Evolutionary conservation across 2,888 invertebrate genomes (phyloP).

Genomic region (Kuschelorhynchus macadamiae): DNA sequence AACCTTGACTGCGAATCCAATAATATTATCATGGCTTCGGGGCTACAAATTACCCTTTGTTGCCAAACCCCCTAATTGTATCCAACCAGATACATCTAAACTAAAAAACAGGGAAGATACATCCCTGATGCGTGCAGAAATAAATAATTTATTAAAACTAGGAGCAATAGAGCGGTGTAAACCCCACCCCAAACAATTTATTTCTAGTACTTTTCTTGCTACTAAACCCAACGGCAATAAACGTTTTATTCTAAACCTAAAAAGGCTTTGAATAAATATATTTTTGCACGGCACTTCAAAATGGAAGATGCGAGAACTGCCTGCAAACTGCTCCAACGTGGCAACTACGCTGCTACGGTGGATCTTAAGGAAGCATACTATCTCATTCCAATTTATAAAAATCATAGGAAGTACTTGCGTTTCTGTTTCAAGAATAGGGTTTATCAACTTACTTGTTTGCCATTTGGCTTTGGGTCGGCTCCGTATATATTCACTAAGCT

Average conservation of each 20-base stretch:
- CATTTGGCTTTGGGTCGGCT: slow-evolving; percentile 32
- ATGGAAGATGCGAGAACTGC: slow-evolving; percentile 25
- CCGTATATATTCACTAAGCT: slow-evolving; percentile 58
- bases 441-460: slow-evolving; percentile 52
- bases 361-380: slow-evolving; percentile 52
- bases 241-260: slow-evolving; percentile 52
- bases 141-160: no score
- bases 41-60: no score
- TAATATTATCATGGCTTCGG: no score
- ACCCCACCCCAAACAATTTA: no score
- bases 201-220: no score
- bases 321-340: slow-evolving; percentile 42
- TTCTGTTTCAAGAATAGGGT: slow-evolving; percentile 48
- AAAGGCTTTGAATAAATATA: slow-evolving; percentile 51
- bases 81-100: no score
- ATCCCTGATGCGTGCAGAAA: no score
- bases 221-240: slow-evolving; percentile 38
- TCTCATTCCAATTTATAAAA: slow-evolving; percentile 49
- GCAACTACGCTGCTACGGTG: slow-evolving; percentile 30
- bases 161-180: no score
- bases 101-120: no score
- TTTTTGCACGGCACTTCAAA: slow-evolving; percentile 55
- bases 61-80: no score
- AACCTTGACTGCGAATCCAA: no score
- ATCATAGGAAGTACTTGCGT: slow-evolving; percentile 51